phyloP scores from a whole-genome alignment of 2,888 invertebrate genomes.

The Fabriciana adippe region DNA sequence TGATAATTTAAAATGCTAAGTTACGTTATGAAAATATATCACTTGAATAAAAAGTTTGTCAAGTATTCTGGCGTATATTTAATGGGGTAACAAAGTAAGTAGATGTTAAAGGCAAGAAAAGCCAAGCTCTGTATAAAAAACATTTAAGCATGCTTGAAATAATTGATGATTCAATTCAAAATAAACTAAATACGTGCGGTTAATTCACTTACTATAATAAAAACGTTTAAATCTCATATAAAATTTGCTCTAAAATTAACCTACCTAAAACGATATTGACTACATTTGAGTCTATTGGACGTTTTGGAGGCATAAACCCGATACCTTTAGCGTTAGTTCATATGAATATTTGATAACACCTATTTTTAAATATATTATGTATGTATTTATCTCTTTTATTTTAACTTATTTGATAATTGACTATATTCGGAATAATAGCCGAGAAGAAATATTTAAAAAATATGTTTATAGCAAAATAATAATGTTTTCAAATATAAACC shows the following conservation, averaged over 20 bases:
- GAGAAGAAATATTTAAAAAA: neutral
- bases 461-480: neutral
- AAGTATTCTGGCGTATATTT: slow-evolving; percentile 21
- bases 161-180: slow-evolving; percentile 4
- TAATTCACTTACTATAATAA: slow-evolving; percentile 46
- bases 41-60: no score
- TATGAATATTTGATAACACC: slow-evolving; percentile 46
- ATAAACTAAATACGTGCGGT: slow-evolving; percentile 57
- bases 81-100: slow-evolving; percentile 39
- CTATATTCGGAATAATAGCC: neutral
- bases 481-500: no score
- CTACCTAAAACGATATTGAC: slow-evolving; percentile 49
- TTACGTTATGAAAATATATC: no score
- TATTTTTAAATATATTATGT: slow-evolving; percentile 16
- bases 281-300: slow-evolving; percentile 54
- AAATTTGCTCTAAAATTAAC: slow-evolving; percentile 42
- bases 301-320: slow-evolving; percentile 56
- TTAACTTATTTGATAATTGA: neutral
- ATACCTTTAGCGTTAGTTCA: slow-evolving; percentile 70
- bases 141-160: slow-evolving; percentile 32
- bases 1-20: no score
- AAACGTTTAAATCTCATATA: slow-evolving; percentile 15
- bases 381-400: neutral
- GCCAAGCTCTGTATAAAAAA: slow-evolving; percentile 40
- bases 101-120: slow-evolving; percentile 46